Evolutionary conservation across 2,797 vertebrate species (phyloP).

Genomic region (Carapus acus): DNA sequence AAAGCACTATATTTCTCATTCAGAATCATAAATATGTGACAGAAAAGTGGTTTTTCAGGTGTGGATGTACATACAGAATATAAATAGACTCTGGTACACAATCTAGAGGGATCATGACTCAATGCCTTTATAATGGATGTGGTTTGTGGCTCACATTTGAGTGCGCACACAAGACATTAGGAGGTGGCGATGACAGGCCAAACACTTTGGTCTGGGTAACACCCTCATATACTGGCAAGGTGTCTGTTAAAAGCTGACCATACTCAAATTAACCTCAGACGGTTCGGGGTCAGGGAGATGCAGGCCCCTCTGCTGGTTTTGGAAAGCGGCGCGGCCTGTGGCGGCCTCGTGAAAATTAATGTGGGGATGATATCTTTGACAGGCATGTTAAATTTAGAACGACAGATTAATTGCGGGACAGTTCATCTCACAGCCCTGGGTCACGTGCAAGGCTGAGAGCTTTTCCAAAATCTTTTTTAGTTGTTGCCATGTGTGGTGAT

Average conservation of each 20-base stretch:
- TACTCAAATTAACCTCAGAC: not conserved
- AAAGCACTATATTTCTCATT: too few species aligned
- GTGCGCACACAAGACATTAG: too few species aligned
- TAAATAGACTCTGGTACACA: too few species aligned
- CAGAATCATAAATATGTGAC: too few species aligned
- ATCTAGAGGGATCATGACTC: too few species aligned
- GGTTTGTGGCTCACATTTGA: too few species aligned
- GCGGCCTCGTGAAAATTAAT: constrained; percentile 23
- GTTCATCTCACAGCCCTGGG: constrained; percentile 65
- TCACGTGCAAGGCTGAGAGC: constrained; percentile 21
- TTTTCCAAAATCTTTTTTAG: constrained; percentile 31
- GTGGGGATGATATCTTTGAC: constrained; percentile 48
- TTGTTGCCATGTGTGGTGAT: too few species aligned
- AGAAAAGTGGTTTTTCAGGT: too few species aligned
- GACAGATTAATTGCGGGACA: constrained; percentile 61
- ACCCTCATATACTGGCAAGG: not conserved
- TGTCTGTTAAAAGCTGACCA: constrained; percentile 2
- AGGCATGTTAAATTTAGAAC: constrained; percentile 63
- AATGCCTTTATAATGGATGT: too few species aligned
- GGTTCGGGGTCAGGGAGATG: constrained; percentile 5
- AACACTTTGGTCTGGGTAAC: too few species aligned
- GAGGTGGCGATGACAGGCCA: too few species aligned
- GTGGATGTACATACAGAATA: too few species aligned
- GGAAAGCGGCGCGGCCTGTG: not conserved
- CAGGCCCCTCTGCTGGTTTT: constrained; percentile 10